phyloP scores from a whole-genome alignment of 2,888 invertebrate genomes.

The Athalia rosae region DNA sequence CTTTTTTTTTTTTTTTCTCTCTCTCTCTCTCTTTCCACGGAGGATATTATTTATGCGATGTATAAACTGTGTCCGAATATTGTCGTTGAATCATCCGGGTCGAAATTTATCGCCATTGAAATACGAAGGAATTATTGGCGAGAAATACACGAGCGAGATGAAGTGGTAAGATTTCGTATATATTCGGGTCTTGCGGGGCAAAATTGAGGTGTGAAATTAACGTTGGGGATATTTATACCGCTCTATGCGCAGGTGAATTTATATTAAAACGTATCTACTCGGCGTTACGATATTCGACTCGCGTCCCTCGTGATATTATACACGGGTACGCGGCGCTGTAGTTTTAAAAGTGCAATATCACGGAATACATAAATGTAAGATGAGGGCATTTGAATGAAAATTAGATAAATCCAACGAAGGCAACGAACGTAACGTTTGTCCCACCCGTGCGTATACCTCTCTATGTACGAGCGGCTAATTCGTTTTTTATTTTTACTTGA shows the following conservation, averaged over 20 bases:
- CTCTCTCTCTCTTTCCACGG: too few species aligned
- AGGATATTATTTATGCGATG: conserved; percentile 45
- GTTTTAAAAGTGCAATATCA: conserved; percentile 70
- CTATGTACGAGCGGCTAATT: conserved; percentile 37
- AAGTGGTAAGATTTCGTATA: not conserved
- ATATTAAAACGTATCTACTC: conserved; percentile 67
- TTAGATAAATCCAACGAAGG: conserved; percentile 67
- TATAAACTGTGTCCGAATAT: not conserved
- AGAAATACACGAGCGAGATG: too few species aligned
- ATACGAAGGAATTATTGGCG: too few species aligned
- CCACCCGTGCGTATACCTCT: not conserved
- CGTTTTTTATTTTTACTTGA: conserved; percentile 45
- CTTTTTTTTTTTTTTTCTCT: not conserved
- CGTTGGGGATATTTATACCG: not conserved
- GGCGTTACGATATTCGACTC: conserved; percentile 66
- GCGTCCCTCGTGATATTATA: not conserved
- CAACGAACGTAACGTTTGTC: conserved; percentile 43
- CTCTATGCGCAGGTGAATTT: conserved; percentile 62
- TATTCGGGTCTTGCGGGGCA: not conserved
- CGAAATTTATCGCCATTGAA: too few species aligned
- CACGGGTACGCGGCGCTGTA: conserved; percentile 30
- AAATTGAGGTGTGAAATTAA: conserved; percentile 38
- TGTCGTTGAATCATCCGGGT: too few species aligned
- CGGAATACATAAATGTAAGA: conserved; percentile 71
- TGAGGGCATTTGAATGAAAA: conserved; percentile 71